Percentiles rank a stretch among this genome's conserved stretches.
Conservation (phyloP, 2,888 invertebrate species). For the Amphipoea oculea region DNA sequence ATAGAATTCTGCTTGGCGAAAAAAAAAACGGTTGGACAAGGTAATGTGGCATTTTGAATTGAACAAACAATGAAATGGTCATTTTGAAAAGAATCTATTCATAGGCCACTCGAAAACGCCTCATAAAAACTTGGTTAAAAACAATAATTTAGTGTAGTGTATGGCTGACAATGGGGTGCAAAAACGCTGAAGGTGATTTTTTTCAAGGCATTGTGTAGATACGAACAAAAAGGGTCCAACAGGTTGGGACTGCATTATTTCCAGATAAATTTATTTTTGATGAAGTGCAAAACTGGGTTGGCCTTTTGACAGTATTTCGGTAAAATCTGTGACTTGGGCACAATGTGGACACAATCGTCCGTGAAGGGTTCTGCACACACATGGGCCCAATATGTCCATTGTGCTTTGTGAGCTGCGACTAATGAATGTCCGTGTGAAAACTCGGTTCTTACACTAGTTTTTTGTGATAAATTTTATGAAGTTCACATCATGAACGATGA, state of each 20-base stretch:
- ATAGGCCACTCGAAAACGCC: slow-evolving; percentile 79
- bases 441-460: slow-evolving; percentile 64
- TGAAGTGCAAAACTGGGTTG: slow-evolving; percentile 89
- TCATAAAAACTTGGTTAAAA: slow-evolving; percentile 80
- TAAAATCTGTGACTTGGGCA: slow-evolving; percentile 80
- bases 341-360: slow-evolving; percentile 81
- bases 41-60: slow-evolving; percentile 67
- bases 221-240: slow-evolving; percentile 77
- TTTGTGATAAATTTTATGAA: slow-evolving; percentile 57
- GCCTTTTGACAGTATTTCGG: slow-evolving; percentile 83
- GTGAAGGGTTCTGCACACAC: slow-evolving; percentile 87
- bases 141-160: slow-evolving; percentile 85
- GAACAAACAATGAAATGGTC: slow-evolving; percentile 72
- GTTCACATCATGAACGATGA: slow-evolving; percentile 66
- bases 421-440: slow-evolving; percentile 84
- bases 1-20: slow-evolving; percentile 47
- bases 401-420: slow-evolving; percentile 78
- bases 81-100: slow-evolving; percentile 76
- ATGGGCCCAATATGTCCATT: slow-evolving; percentile 87
- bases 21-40: slow-evolving; percentile 64
- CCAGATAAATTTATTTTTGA: slow-evolving; percentile 88
- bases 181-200: slow-evolving; percentile 74
- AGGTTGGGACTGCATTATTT: slow-evolving; percentile 84
- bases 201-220: slow-evolving; percentile 73
- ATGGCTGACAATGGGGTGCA: slow-evolving; percentile 77